Base-by-base conservation (phyloP, 2,797 vertebrate species). In the Poecilia velifera region DNA sequence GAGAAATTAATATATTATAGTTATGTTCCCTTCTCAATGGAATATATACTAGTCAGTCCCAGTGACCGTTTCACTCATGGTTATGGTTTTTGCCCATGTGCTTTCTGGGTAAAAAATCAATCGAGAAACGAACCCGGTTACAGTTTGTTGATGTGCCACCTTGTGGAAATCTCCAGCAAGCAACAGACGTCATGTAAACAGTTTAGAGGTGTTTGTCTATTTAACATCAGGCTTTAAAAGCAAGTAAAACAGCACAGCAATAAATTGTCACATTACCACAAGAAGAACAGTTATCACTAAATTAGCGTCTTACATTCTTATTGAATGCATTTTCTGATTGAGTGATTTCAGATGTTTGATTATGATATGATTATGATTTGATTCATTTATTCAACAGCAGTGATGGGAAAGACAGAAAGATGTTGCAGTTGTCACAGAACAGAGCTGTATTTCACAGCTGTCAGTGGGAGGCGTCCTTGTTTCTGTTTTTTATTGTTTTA, bases 381-480 rank as follows among this genome's bases (percentile, higher is more conserved):
- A 28, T 82, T 82, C 76, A 66, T 76, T 74, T 28, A 46, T 9
- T 14, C 49, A 22, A 10, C 51, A 51, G 76, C 45, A 18, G 10
- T 47, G 18, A 36, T 74, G 49, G 77, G 66, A 28, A 53, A n/a
- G 4, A 16, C 13, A 43, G 46, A 55, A 13, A 36, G 10, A 55
- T 70, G 72, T 70, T 79, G 81, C 73, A 47, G 64, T 73, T 80
- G 76, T 74, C 74, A 70, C 74, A 25, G 73, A 81, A 81, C 73
- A 72, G 41, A 83, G 81, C 83, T 64, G 51, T 87, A 82, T 88
- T 83, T 90, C 73, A 90, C 20, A 71, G 76, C 77, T 84, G 83
- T 85, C 78, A 81, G 73, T 74, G 47, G 76, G 72, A 86, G 78
- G 80, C 82, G 87, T 85, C 88, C 90, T 92, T 90, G 91, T 88